Conservation (phyloP, 2,113 vertebrate species). For the Mugil cephalus region DNA sequence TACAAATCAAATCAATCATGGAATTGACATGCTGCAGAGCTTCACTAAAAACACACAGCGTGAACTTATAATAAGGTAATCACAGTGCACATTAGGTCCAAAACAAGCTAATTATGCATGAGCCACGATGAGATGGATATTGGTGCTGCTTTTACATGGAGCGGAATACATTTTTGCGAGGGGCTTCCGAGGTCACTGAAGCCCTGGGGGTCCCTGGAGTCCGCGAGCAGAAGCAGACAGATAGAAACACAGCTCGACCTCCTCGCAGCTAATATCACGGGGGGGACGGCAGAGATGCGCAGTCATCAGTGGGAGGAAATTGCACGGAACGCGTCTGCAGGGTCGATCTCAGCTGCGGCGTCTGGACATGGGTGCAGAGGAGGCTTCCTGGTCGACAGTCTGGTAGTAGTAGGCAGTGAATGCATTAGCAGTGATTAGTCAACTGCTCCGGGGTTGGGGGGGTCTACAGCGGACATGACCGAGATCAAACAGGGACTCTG, state of each 20-base stretch:
- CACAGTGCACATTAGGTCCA: conserved; percentile 46
- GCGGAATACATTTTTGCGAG: conserved; percentile 22
- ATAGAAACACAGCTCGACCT: conserved; percentile 10
- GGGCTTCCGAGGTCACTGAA: conserved; percentile 50
- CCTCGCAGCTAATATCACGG: conserved; percentile 1
- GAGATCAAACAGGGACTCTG: conserved; percentile 41
- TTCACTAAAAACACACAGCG: conserved; percentile 37
- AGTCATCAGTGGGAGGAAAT: neutral
- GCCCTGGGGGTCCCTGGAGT: conserved; percentile 27
- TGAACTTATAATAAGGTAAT: conserved; percentile 61
- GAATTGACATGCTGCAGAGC: conserved; percentile 23
- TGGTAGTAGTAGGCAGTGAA: conserved; percentile 69
- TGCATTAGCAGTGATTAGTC: conserved; percentile 76
- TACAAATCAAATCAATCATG: conserved; percentile 42
- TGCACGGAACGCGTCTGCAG: neutral
- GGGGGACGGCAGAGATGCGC: neutral
- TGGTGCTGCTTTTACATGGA: conserved; percentile 16
- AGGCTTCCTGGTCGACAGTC: conserved; percentile 59
- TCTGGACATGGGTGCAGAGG: conserved; percentile 47
- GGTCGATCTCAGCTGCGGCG: neutral
- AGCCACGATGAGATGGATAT: conserved; percentile 36
- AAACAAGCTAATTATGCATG: conserved; percentile 42
- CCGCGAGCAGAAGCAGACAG: conserved; percentile 4
- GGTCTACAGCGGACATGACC: conserved; percentile 13
- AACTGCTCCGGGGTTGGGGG: conserved; percentile 36